Base-by-base conservation (phyloP, 23 tunicate species). In the Aplidium turbinatum region DNA sequence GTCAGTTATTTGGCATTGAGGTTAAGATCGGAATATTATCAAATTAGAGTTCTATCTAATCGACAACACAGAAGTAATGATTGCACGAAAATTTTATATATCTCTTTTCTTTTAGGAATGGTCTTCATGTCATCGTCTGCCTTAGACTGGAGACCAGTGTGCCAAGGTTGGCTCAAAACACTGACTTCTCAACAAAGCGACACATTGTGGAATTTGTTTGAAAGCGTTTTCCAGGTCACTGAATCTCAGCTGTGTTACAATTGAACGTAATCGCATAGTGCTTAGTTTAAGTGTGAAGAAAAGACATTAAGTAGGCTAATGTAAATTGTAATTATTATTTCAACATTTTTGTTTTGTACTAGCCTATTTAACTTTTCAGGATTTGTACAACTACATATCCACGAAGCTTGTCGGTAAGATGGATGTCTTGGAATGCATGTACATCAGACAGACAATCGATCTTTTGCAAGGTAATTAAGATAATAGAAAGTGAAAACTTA, bases 91-190 rank as follows among this genome's bases (percentile, higher is more conserved):
- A 13, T 6, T 55, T 22, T 55, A 9, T 42, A 9, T 42, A 42
- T 25, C 21, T n/a, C 23, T 11, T 54, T 54, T 54, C 6, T 39
- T 47, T 11, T 33, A 83, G 89, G 89, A 0, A 87, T 87, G 95
- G 95, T 87, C 9, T 87, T 87, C 33, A 87, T 87, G 95, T 87
- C 95, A 11, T 81, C 87, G 1, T 87, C 95, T 28, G 85, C 95
- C 19, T 78, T 87, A 2, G 85, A 82, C 40, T 87, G 95, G 95
- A 45, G 85, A 27, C 95, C 95, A 23, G 57, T 87, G 27, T 75
- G 83, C 54, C 58, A 82, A 30, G 95, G 87, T 22, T 87, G 95
- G 95, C 78, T 87, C 21, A 77, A 87, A 48, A 87, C 82, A 18
- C 58, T 87, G 18, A 78, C 95, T 0, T 7, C 79, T 0, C 66